These are phyloP conservation scores for Menura novaehollandiae DNA, from an alignment of 2,113 vertebrate species.

Conservation along the genomic window DNA sequence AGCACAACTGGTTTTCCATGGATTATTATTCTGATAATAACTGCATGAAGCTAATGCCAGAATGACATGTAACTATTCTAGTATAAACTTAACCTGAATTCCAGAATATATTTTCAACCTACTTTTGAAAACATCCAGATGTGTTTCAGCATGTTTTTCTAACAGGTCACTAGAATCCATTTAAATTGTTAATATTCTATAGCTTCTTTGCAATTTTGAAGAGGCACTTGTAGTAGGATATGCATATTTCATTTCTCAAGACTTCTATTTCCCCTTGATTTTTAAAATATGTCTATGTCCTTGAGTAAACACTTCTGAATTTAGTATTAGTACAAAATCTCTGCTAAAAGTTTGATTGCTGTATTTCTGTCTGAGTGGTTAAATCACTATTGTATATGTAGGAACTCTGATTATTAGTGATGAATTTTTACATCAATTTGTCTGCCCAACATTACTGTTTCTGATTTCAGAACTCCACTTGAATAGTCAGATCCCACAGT, in stretches of 20 bases:
- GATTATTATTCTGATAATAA: neutral
- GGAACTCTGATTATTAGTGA: conserved; percentile 13
- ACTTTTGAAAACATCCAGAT: neutral
- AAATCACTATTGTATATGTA: neutral
- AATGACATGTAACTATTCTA: neutral
- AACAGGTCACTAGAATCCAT: neutral
- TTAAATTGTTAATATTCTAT: conserved; percentile 4
- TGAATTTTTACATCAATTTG: neutral
- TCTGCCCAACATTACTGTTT: neutral
- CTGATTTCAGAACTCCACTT: neutral
- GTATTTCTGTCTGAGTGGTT: neutral
- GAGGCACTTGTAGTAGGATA: neutral
- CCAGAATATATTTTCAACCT: neutral
- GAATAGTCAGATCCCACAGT: neutral
- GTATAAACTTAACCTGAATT: neutral
- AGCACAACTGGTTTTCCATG: neutral
- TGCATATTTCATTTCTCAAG: neutral
- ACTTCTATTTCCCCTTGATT: neutral
- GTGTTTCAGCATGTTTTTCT: neutral
- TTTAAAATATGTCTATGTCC: neutral
- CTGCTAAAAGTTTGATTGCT: conserved; percentile 18
- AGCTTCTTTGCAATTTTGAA: neutral
- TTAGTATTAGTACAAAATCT: neutral
- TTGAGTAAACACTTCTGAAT: conserved; percentile 4
- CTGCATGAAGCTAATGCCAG: neutral